Base-by-base conservation (phyloP, 2,797 vertebrate species). In the Taenioides sp. region DNA sequence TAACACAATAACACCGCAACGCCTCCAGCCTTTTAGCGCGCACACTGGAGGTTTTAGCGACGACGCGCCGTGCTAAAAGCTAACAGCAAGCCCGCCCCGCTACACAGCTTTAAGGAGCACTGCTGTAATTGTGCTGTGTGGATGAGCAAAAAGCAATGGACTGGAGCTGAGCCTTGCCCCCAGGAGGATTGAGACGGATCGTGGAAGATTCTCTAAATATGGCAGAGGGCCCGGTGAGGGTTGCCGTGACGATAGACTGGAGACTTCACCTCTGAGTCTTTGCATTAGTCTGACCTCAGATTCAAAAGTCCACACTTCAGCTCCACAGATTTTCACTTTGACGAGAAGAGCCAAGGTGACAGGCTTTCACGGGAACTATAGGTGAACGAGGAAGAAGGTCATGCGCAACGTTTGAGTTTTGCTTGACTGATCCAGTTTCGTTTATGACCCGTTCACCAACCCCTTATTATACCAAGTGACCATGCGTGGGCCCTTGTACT, bases 21-120 rank as follows among this genome's bases (percentile, higher is more conserved):
- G 87, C 89, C 87, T 76, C 88, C 93, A 95, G 86, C 93, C 96
- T 97, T 97, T 97, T 97, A 91, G 91, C 95, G 91, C 83, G 1
- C 81, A 83, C 91, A 92, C 75, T 73, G 75, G 83, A 82, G 84
- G 81, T 97, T 97, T 96, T 97, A 95, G 95, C 94, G 84, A 75
- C 71, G 88, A 90, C 65, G 76, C 73, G 73, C 69, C 88, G 96
- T 92, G 97, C 96, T 97, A 98, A 98, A 98, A 98, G 96, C 96
- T 79, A 84, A 90, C 80, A 76, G 83, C 82, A 60, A 73, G 65
- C 73, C 85, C 75, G 71, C 66, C 66, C 68, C 28, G 79, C 34
- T 70, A 91, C 89, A 85, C 78, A 73, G 81, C 83, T 92, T 91
- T 88, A 88, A 92, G 86, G 57, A 86, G 78, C 66, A 86, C 77